Evolutionary conservation across 1,140 invertebrate species (phyloP).

Genomic region (Sminthurides bifidus): DNA sequence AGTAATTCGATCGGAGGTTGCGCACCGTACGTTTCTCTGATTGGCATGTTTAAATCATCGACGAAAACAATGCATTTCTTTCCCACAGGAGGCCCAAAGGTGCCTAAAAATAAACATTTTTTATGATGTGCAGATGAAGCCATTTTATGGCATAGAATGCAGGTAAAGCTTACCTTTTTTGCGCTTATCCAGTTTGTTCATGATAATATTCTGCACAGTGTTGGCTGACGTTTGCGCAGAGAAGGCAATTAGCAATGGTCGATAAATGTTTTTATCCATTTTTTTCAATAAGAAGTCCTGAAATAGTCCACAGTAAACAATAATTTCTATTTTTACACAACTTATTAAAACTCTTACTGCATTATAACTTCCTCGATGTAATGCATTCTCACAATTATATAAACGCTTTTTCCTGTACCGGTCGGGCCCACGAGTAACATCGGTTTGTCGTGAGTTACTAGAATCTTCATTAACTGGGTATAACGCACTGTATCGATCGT

Average conservation of each 20-base stretch:
- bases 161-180: conserved; percentile 51
- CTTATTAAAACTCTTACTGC: not conserved
- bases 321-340: not conserved
- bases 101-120: conserved; percentile 39
- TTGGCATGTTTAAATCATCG: conserved; percentile 87
- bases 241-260: conserved; percentile 79
- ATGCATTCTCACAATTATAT: conserved; percentile 44
- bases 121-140: too few species aligned
- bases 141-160: not conserved
- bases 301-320: conserved; percentile 22
- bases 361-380: not conserved
- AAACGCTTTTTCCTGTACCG: conserved; percentile 84
- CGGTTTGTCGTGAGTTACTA: conserved; percentile 67
- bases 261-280: conserved; percentile 65
- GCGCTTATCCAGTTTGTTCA: conserved; percentile 86
- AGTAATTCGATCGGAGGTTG: conserved; percentile 85
- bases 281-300: conserved; percentile 71
- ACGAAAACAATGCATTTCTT: conserved; percentile 84
- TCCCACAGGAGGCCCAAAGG: conserved; percentile 82
- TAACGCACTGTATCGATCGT: conserved; percentile 79
- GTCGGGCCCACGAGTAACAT: conserved; percentile 79
- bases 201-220: conserved; percentile 89
- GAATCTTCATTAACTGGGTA: conserved; percentile 58
- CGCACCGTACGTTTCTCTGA: conserved; percentile 50
- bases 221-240: conserved; percentile 87